Evolutionary conservation across 1,140 invertebrate species (phyloP).

Genomic region (Berghia stephanieae): DNA sequence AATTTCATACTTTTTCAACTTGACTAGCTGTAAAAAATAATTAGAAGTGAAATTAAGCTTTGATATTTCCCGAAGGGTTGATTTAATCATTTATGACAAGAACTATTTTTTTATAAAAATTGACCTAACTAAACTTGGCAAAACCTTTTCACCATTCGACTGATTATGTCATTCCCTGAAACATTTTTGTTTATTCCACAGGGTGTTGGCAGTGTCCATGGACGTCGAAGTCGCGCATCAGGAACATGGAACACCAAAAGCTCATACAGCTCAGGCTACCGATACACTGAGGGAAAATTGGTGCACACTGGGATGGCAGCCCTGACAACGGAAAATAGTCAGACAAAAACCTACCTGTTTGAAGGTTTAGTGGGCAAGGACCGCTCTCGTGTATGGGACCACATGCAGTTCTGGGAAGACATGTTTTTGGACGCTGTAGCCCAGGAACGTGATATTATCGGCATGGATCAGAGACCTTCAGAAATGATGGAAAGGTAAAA

Average conservation of each 20-base stretch:
- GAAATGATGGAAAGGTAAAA: constrained; percentile 98
- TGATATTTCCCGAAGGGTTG: no score
- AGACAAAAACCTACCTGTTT: constrained; percentile 88
- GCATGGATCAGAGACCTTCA: constrained; percentile 98
- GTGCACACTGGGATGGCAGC: constrained; percentile 77
- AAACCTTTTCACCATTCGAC: no score
- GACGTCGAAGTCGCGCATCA: constrained; percentile 51
- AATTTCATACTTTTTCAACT: no score
- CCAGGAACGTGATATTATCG: constrained; percentile 98
- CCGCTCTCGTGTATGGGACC: constrained; percentile 93
- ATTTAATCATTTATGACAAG: no score
- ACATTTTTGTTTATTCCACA: no score
- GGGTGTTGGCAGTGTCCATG: constrained; percentile 25
- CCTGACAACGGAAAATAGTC: constrained; percentile 73
- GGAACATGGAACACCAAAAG: constrained; percentile 85
- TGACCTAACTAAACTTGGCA: no score
- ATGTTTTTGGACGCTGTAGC: constrained; percentile 98
- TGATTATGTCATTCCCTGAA: no score
- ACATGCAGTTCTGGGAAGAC: constrained; percentile 99
- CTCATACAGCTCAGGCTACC: constrained; percentile 84
- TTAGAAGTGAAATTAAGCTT: no score
- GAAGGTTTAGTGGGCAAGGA: constrained; percentile 80
- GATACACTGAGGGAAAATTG: constrained; percentile 88
- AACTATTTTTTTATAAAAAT: no score
- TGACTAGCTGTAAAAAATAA: no score